A percentile compares a stretch with the other conserved stretches of the same genome.
These are phyloP conservation scores for Petroica traversi DNA, from an alignment of 2,113 vertebrate species.

Conservation along the genomic window DNA sequence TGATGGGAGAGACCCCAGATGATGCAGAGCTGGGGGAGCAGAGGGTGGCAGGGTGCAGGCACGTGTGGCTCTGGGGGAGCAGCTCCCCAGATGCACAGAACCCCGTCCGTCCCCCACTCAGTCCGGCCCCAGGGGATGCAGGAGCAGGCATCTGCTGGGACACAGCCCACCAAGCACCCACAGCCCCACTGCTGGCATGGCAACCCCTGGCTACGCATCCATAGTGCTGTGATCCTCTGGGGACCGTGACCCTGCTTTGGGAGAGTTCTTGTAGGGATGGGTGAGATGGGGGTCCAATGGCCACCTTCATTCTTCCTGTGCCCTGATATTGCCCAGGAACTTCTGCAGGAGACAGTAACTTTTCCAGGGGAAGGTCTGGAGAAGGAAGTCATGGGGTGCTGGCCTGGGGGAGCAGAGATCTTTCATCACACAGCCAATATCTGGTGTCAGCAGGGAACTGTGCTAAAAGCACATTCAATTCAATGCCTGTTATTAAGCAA, in stretches of 20 bases:
- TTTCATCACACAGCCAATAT: not conserved
- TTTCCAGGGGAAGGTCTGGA: not conserved
- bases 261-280: not conserved
- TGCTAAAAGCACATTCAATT: constrained; percentile 19
- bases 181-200: not conserved
- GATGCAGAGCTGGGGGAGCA: not conserved
- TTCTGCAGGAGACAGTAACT: not conserved
- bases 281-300: not conserved
- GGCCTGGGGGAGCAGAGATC: not conserved
- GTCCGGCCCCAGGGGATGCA: not conserved
- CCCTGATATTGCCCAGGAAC: not conserved
- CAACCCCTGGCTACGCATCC: rapidly evolving
- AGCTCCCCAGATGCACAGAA: not conserved
- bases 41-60: not conserved
- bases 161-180: not conserved
- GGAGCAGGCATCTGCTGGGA: not conserved
- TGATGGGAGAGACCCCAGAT: not conserved
- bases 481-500: constrained; percentile 20
- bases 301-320: not conserved
- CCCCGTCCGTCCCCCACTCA: not conserved
- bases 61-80: rapidly evolving
- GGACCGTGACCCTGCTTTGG: not conserved
- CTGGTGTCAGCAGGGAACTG: constrained; percentile 15
- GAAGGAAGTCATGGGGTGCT: not conserved
- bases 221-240: not conserved